Percentiles rank a stretch among this genome's conserved stretches.
Evolutionary conservation across 2,113 vertebrate genomes (phyloP).

Genomic region (Zosterops hypoxanthus): DNA sequence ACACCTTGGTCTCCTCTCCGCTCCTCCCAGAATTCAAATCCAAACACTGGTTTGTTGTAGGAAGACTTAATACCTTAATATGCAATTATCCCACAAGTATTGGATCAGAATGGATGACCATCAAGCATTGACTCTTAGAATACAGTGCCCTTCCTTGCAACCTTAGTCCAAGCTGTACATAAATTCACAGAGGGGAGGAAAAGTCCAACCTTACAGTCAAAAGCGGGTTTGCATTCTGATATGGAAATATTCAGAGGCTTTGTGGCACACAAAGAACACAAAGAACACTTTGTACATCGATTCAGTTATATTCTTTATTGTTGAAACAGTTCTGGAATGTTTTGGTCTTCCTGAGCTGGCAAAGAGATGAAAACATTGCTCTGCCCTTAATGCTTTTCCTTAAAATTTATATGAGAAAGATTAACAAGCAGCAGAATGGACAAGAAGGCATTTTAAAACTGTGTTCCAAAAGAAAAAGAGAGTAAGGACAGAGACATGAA

Average conservation of each 20-base stretch:
- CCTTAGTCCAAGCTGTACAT: neutral
- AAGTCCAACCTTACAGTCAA: neutral
- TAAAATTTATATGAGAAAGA: neutral
- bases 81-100: neutral
- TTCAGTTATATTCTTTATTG: slow-evolving; percentile 10
- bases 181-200: neutral
- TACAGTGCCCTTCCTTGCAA: neutral
- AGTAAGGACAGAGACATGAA: neutral
- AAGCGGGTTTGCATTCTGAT: neutral
- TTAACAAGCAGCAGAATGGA: neutral
- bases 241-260: neutral
- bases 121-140: neutral
- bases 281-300: slow-evolving; percentile 37
- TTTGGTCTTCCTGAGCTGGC: neutral
- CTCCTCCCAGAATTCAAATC: neutral
- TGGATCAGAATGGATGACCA: neutral
- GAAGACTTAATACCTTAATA: neutral
- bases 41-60: neutral
- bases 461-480: neutral
- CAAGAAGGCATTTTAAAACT: neutral
- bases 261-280: slow-evolving; percentile 1
- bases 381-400: neutral
- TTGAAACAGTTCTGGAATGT: slow-evolving; percentile 37
- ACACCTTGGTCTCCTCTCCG: neutral
- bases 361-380: slow-evolving; percentile 2